phyloP scores from a whole-genome alignment of 2,888 invertebrate genomes.

The Epirrhoe tristata region DNA sequence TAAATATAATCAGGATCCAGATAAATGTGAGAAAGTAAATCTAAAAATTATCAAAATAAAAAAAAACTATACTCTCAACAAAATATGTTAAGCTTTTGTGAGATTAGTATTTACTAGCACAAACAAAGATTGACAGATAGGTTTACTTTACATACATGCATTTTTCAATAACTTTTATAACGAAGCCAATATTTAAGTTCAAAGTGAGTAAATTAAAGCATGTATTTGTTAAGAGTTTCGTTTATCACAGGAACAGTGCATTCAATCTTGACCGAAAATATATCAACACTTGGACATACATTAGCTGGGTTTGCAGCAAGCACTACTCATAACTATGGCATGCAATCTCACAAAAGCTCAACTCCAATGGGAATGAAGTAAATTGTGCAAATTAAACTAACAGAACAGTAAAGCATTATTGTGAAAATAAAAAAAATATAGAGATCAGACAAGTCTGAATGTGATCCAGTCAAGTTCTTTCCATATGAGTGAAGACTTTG shows the following conservation, averaged over 20 bases:
- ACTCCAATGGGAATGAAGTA: conserved; percentile 59
- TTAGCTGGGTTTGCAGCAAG: conserved; percentile 11
- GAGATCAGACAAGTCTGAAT: conserved; percentile 21
- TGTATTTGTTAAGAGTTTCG: not conserved
- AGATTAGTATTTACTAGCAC: conserved; percentile 41
- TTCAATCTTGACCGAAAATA: not conserved
- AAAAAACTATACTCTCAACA: conserved; percentile 59
- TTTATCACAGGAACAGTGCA: not conserved
- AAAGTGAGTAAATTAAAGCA: not conserved
- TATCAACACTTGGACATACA: conserved; percentile 6
- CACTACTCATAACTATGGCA: conserved; percentile 12
- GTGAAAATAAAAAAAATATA: conserved; percentile 15
- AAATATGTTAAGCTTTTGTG: conserved; percentile 54
- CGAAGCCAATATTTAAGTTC: not conserved
- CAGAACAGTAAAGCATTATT: conserved; percentile 23
- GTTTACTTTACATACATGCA: not conserved
- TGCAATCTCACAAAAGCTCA: conserved; percentile 58
- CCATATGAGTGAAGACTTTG: conserved; percentile 14
- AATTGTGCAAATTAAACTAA: conserved; percentile 54
- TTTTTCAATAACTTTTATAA: too few relatives aligned
- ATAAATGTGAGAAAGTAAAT: conserved; percentile 43
- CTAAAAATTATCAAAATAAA: conserved; percentile 6
- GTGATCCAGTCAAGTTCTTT: conserved; percentile 21
- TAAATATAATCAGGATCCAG: conserved; percentile 48
- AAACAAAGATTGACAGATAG: conserved; percentile 16